Percentiles rank a stretch among this genome's conserved stretches.
These are phyloP conservation scores for Hedya salicella DNA, from an alignment of 2,888 invertebrate species.

Conservation along the genomic window DNA sequence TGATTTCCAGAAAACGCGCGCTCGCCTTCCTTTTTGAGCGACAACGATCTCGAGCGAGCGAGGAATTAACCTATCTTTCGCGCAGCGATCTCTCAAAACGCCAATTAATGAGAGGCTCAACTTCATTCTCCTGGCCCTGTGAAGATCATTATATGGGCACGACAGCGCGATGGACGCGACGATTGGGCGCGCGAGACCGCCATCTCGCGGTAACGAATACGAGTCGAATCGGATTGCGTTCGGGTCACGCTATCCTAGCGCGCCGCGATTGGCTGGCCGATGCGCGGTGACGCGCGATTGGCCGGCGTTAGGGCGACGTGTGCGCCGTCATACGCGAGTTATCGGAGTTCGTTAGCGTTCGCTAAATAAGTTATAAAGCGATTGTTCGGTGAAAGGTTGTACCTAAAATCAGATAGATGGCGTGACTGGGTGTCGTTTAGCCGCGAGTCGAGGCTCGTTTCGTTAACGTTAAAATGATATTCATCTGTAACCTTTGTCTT, in stretches of 20 bases:
- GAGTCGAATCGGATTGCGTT: conserved; percentile 80
- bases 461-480: conserved; percentile 76
- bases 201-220: conserved; percentile 84
- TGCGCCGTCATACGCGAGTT: conserved; percentile 79
- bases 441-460: conserved; percentile 77
- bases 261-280: conserved; percentile 79
- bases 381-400: conserved; percentile 75
- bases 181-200: conserved; percentile 80
- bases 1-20: conserved; percentile 84
- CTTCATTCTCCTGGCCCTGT: conserved; percentile 84
- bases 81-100: conserved; percentile 84
- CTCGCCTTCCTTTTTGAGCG: conserved; percentile 83
- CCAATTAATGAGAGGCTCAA: conserved; percentile 85
- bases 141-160: conserved; percentile 85
- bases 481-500: conserved; percentile 81
- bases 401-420: conserved; percentile 81
- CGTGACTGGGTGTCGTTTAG: conserved; percentile 83
- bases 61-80: conserved; percentile 85
- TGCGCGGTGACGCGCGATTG: conserved; percentile 77
- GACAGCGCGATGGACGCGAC: conserved; percentile 84
- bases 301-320: conserved; percentile 73
- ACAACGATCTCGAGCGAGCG: conserved; percentile 82
- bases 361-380: conserved; percentile 84
- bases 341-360: conserved; percentile 79
- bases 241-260: conserved; percentile 84